Base-by-base conservation (phyloP, 2,113 vertebrate species). In the Brachypteracias leptosomus region DNA sequence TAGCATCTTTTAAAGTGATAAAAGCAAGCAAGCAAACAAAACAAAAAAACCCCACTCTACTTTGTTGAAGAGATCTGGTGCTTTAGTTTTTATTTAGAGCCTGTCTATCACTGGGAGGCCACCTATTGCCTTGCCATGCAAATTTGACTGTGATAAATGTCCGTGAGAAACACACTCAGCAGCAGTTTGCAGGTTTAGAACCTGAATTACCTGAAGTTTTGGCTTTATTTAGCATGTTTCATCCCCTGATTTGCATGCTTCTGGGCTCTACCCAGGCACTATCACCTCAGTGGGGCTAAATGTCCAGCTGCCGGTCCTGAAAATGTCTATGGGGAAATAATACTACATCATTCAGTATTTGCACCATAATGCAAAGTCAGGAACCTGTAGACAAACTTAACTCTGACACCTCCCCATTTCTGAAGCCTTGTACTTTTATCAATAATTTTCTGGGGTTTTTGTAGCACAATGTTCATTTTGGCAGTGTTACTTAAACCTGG, bases 231-330 rank as follows among this genome's bases (percentile, higher is more conserved):
- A 66, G 29, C 40, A n/a, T 44, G 21, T 52, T 76, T 65, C 28
- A 29, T 77, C 7, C 46, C 22, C 42, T 86, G 35, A 33, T 68
- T 16, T 49, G 49, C 73, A 59, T 74, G n/a, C 10, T 73, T 84
- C 49, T 77, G 72, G 33, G 33, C 35, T 84, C n/a, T 61, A 17
- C 44, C 20, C 26, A 84, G 51, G n/a, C 20, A 49, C 22, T 35
- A 19, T 24, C 31, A 38, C n/a, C 20, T 81, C 46, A 44, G 78
- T 26, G 73, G 28, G 25, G 38, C 28, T 58, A 62, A 62, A 75
- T 0, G 1, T 58, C 57, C 76, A 75, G 46, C n/a, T 83, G 15
- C 33, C 38, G 4, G 4, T 51, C 0, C 0, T 68, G 68, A 59
- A 89, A 80, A 46, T 65, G 29, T 84, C 54, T 65, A 3, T 6